Base-by-base conservation (phyloP, 2,113 vertebrate species). In the Acanthochromis polyacanthus region DNA sequence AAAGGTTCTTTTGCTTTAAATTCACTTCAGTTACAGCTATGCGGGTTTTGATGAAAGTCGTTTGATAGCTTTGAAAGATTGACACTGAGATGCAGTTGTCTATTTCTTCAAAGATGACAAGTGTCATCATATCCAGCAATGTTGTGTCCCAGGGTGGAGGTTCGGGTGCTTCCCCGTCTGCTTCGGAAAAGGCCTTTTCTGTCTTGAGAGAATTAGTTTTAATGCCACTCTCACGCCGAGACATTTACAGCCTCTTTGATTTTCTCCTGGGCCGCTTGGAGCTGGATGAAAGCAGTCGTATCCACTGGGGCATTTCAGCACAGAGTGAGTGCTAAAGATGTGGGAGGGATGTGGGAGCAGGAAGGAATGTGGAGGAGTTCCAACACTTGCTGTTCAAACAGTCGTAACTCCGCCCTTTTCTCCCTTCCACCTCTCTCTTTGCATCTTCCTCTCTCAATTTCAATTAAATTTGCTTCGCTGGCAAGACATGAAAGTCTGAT, bases 151-250 rank as follows among this genome's bases (percentile, higher is more conserved):
- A 58, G 43, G 59, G 81, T 67, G 43, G 53, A 69, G 81, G 30
- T 77, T 67, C 64, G n/a, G n/a, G n/a, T n/a, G n/a, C n/a, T n/a
- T n/a, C n/a, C n/a, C n/a, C n/a, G n/a, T n/a, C n/a, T n/a, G n/a
- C n/a, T n/a, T n/a, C n/a, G 71, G 73, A 84, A 88, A 91, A 88
- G 83, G 83, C 59, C 71, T 66, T 60, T 60, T 46, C 63, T 46
- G 60, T 75, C 76, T 75, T 56, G 69, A 59, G 80, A 52, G 77
- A 82, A 75, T 90, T 78, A 66, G 71, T 82, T 80, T 81, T 85
- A 90, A 93, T 90, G 81, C 66, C 80, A 85, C 89, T 91, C 91
- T 87, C 86, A 91, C 81, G 69, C 82, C 23, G 75, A 85, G 83
- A 87, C 87, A 60, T 89, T 93, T 91, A 84, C 71, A 53, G 63